Evolutionary conservation across 2,113 vertebrate genomes (phyloP).

Genomic region (Nothoprocta pentlandii): DNA sequence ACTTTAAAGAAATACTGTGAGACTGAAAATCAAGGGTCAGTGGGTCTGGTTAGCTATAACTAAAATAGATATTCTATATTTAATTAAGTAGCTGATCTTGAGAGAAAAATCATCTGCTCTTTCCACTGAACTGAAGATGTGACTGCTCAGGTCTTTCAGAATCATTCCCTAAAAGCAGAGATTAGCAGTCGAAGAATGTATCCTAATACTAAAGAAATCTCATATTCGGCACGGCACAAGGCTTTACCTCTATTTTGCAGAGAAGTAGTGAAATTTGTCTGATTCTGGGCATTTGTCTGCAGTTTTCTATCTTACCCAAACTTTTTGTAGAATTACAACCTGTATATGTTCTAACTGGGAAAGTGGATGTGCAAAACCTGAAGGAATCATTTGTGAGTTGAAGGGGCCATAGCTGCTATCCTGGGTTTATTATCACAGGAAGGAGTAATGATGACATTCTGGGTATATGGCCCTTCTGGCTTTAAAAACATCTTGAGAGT

Average conservation of each 20-base stretch:
- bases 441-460: background rate
- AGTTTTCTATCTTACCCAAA: no score
- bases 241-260: background rate
- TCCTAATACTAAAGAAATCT: background rate
- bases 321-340: no score
- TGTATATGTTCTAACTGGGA: no score
- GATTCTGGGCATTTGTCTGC: background rate
- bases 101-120: conserved; percentile 28
- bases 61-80: background rate
- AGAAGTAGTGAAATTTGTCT: background rate
- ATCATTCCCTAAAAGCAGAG: background rate
- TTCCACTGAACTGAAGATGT: background rate
- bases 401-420: background rate
- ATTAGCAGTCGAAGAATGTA: background rate
- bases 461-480: fast-evolving
- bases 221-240: background rate
- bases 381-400: background rate
- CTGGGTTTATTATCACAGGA: background rate
- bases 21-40: conserved; percentile 16
- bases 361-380: background rate
- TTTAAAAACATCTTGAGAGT: background rate
- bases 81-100: conserved; percentile 29
- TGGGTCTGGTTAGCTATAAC: background rate
- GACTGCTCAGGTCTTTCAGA: background rate
- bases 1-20: conserved; percentile 37